phyloP scores from a whole-genome alignment of 2,113 vertebrate genomes.

The Apteryx mantelli region DNA sequence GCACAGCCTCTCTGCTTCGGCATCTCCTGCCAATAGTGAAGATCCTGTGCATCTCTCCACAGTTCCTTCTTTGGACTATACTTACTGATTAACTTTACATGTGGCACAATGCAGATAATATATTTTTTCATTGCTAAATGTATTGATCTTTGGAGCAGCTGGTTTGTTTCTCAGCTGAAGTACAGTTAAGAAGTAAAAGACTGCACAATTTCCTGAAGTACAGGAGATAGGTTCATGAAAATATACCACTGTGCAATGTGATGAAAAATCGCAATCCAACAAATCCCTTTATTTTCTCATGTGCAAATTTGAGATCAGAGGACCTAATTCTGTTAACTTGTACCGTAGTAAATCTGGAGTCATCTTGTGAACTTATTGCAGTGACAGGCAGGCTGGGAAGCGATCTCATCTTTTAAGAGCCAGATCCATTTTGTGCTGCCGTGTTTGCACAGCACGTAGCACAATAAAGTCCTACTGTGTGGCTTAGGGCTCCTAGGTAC shows the following conservation, averaged over 20 bases:
- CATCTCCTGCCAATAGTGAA: background rate
- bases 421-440: conserved; percentile 20
- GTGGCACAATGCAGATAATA: background rate
- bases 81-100: background rate
- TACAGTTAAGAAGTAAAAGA: background rate
- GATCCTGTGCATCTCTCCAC: background rate
- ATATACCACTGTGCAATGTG: background rate
- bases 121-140: background rate
- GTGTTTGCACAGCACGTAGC: conserved; percentile 25
- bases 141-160: background rate
- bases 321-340: background rate
- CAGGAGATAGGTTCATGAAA: background rate
- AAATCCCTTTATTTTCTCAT: background rate
- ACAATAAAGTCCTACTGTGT: background rate
- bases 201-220: background rate
- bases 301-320: background rate
- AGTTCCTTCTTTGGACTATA: conserved; percentile 15
- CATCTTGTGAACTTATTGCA: background rate
- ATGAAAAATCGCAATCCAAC: background rate
- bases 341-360: background rate
- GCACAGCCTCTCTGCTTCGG: background rate
- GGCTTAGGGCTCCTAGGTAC: background rate
- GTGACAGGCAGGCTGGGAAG: background rate
- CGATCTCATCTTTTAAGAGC: background rate
- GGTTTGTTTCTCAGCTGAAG: background rate